Evolutionary conservation across 2,113 vertebrate species (phyloP), one percentile per base, ranked within the genome.

Genomic region (Psephotus haematonotus): DNA sequence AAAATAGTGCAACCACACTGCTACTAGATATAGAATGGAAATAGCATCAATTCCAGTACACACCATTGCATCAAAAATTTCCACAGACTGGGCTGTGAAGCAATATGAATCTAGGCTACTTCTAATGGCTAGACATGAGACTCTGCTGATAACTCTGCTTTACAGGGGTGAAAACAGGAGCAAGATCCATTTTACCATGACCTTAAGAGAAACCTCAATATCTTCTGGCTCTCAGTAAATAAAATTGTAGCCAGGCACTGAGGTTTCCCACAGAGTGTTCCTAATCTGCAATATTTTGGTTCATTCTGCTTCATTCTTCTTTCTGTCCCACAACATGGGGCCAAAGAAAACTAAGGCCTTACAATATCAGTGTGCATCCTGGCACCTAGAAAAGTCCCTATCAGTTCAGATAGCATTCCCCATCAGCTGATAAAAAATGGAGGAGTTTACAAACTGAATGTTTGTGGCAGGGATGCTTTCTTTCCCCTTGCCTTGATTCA

Each of bases 401-500:
- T 90, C 69, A 41, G 80, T 92, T 88, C 93, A 86, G 76, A 94
- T 19, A 77, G 35, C 60, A 28, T 70, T 75, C 23, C 28, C 53
- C 2, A 6, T 14, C 4, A 2, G 50, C 57, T 74, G 49, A 90
- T 35, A 49, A 57, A 71, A 84, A 93, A 85, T 8, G 29, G 25
- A 79, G 41, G 37, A 24, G 29, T 79, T 89, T 85, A 70, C 50
- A 72, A 50, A 55, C 6, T 77, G 80, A 95, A 55, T 57, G 35
- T 93, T 86, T 95, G 77, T 87, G 95, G 90, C 94, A 91, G 86
- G 24, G 39, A 86, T 74, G 46, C 74, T 93, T 89, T 83, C 82
- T 70, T 67, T 82, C 68, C 41, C 31, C 28, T 86, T 47, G 83
- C 74, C 75, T 47, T 52, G 39, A 37, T 79, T 59, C 71, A 76